Conservation (phyloP, 2,797 vertebrate genomes). For the Myotis myotis region DNA sequence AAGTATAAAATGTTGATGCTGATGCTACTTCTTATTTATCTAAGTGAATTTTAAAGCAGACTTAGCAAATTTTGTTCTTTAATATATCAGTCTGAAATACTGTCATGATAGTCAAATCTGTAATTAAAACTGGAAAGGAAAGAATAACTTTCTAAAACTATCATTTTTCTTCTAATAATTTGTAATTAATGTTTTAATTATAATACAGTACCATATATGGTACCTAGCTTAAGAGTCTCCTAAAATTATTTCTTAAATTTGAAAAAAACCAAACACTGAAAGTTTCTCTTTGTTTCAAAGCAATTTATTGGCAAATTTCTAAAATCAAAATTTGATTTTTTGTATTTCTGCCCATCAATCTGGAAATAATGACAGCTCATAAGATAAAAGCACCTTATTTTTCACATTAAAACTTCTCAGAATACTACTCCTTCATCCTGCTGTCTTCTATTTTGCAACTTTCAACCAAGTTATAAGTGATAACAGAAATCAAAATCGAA, state of each 20-base stretch:
- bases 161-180: constrained; percentile 39
- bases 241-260: constrained; percentile 42
- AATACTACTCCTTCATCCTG: neutral
- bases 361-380: constrained; percentile 70
- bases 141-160: constrained; percentile 36
- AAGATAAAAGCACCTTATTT: constrained; percentile 56
- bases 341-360: constrained; percentile 73
- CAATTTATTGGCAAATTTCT: constrained; percentile 46
- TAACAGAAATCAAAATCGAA: constrained; percentile 46
- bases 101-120: constrained; percentile 3
- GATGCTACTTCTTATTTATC: constrained; percentile 7
- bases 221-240: constrained; percentile 38
- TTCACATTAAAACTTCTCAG: constrained; percentile 30
- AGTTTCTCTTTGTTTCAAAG: constrained; percentile 41
- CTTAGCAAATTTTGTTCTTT: constrained; percentile 43
- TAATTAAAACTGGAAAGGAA: constrained; percentile 61
- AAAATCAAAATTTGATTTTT: constrained; percentile 39
- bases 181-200: constrained; percentile 31
- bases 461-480: constrained; percentile 33
- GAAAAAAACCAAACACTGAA: neutral
- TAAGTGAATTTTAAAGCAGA: constrained; percentile 57
- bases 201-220: constrained; percentile 7
- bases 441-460: constrained; percentile 34
- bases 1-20: neutral
- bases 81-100: constrained; percentile 35